Conservation (phyloP, 2,797 vertebrate species). For the Gadopsis bispinosus region DNA sequence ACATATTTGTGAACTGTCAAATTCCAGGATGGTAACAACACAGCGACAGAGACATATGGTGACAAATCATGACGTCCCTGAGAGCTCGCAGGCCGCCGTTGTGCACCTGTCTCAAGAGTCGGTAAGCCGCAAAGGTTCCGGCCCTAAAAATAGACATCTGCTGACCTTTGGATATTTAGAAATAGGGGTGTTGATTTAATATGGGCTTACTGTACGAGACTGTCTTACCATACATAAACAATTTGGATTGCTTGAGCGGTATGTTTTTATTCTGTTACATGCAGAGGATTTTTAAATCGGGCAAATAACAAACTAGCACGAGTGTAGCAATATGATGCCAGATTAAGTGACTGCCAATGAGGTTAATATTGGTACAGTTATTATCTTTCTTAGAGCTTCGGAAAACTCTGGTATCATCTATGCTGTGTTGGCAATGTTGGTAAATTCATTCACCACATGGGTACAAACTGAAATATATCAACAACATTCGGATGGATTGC, state of each 20-base stretch:
- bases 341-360: conserved; percentile 1
- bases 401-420: conserved; percentile 1
- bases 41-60: conserved; percentile 36
- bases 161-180: conserved; percentile 74
- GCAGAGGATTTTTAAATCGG: conserved; percentile 44
- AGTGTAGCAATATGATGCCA: background rate
- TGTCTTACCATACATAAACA: conserved; percentile 69
- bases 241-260: conserved; percentile 17
- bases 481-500: background rate
- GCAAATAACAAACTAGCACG: conserved; percentile 9
- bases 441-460: background rate
- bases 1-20: conserved; percentile 65
- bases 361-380: background rate
- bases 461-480: background rate
- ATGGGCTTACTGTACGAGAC: conserved; percentile 58
- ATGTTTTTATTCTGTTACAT: conserved; percentile 55
- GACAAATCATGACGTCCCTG: conserved; percentile 58
- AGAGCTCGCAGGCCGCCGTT: conserved; percentile 7
- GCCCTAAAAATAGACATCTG: conserved; percentile 73
- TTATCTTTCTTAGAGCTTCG: background rate
- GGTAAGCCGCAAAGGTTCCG: conserved; percentile 60
- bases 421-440: background rate
- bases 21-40: conserved; percentile 61
- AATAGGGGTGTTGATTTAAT: conserved; percentile 77
- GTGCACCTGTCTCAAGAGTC: conserved; percentile 74